Percentiles rank a stretch among this genome's conserved stretches.
These are phyloP conservation scores for Ptychadena robeensis DNA, from an alignment of 2,797 vertebrate species.

Conservation along the genomic window DNA sequence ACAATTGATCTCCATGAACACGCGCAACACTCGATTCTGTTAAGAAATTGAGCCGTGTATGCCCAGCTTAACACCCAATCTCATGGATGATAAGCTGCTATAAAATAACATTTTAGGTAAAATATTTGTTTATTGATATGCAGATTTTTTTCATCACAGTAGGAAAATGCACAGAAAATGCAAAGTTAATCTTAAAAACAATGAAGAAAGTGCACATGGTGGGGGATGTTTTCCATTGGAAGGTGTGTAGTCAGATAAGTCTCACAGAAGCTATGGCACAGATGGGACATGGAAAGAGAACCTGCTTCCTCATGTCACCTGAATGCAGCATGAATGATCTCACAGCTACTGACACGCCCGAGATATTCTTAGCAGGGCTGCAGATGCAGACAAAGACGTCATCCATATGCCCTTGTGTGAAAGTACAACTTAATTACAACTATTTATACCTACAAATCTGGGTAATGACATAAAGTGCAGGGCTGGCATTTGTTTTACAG, in stretches of 20 bases:
- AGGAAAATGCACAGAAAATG: too few relatives aligned
- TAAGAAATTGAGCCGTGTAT: too few relatives aligned
- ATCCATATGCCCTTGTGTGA: constrained; percentile 4
- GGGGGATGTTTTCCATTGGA: background rate
- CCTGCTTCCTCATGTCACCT: constrained; percentile 8
- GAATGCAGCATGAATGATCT: constrained; percentile 18
- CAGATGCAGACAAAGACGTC: constrained; percentile 17
- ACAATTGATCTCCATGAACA: too few relatives aligned
- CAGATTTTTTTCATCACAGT: too few relatives aligned
- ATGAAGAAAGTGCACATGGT: background rate
- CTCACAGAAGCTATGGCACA: constrained; percentile 2
- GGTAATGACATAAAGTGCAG: background rate
- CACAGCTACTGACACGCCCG: constrained; percentile 27
- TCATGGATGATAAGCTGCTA: too few relatives aligned
- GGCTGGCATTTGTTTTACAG: background rate
- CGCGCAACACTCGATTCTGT: too few relatives aligned
- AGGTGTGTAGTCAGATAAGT: background rate
- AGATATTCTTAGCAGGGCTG: constrained; percentile 25
- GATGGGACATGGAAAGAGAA: background rate
- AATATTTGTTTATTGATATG: too few relatives aligned
- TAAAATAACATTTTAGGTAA: too few relatives aligned
- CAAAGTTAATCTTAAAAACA: too few relatives aligned
- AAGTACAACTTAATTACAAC: background rate
- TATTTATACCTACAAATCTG: background rate
- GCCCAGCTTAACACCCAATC: too few relatives aligned